Conservation (phyloP, 2,797 vertebrate species). For the Hippopotamyrus pictus region DNA sequence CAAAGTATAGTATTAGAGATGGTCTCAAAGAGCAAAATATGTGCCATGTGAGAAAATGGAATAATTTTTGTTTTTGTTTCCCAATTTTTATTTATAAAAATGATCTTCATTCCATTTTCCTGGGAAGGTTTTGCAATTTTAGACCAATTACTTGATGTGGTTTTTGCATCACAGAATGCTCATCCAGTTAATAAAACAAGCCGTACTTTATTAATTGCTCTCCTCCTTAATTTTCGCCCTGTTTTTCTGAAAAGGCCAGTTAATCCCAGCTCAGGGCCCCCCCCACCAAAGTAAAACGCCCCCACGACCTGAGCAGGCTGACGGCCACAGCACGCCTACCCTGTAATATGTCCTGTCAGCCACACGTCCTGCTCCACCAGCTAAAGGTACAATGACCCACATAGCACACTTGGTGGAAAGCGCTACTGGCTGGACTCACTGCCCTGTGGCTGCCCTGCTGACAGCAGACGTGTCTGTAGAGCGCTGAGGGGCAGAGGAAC, state of each 20-base stretch:
- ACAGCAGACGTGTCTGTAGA: too few relatives aligned
- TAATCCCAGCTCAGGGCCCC: neutral
- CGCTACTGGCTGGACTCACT: neutral
- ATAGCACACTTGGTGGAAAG: neutral
- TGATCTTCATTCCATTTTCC: neutral
- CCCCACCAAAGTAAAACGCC: neutral
- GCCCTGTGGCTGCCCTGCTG: neutral
- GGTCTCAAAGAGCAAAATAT: neutral
- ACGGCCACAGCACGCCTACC: neutral
- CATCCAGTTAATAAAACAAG: neutral
- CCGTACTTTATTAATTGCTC: neutral
- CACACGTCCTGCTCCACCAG: neutral
- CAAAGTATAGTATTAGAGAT: neutral
- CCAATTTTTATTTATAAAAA: neutral
- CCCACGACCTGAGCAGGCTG: neutral
- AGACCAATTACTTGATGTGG: neutral
- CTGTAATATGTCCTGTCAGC: neutral
- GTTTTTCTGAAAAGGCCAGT: neutral
- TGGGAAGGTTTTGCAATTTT: neutral
- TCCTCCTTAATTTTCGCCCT: neutral
- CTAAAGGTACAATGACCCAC: neutral
- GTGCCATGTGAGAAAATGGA: neutral
- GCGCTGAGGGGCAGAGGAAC: too few relatives aligned
- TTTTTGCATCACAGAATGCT: neutral
- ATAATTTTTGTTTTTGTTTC: neutral